A percentile compares a stretch with the other conserved stretches of the same genome.
These are phyloP conservation scores for Chrysolophus pictus DNA, from an alignment of 2,797 vertebrate species.

Conservation along the genomic window DNA sequence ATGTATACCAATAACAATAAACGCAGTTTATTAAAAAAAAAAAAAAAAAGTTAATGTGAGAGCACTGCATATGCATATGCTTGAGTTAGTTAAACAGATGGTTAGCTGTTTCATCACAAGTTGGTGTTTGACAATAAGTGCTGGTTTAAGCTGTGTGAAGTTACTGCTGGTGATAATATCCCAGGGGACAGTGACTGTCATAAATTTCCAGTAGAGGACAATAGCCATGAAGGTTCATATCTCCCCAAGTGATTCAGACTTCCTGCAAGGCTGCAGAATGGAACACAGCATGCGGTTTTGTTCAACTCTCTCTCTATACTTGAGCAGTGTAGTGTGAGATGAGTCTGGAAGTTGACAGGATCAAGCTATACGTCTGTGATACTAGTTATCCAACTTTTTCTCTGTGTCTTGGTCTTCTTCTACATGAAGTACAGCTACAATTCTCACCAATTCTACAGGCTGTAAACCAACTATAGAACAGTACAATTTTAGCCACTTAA, in stretches of 20 bases:
- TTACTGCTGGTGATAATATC: neutral
- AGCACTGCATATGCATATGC: neutral
- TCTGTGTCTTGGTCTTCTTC: neutral
- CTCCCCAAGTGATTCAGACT: neutral
- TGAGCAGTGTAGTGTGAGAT: neutral
- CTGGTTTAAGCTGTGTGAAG: neutral
- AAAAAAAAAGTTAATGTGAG: neutral
- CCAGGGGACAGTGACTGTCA: neutral
- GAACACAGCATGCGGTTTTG: neutral
- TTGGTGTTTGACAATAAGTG: neutral
- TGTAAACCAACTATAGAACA: neutral
- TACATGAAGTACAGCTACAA: neutral
- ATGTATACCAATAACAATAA: neutral
- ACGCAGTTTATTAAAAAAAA: neutral
- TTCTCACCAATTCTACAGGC: neutral
- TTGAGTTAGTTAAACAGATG: neutral
- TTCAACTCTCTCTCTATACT: fast-evolving
- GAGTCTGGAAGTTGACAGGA: neutral
- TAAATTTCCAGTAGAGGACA: neutral
- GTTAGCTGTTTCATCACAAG: neutral
- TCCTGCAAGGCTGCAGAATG: neutral
- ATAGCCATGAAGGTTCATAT: neutral
- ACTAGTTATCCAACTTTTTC: neutral
- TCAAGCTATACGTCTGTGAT: neutral
- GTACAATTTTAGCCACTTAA: neutral